Base-by-base conservation (phyloP, 2,888 invertebrate genomes). In the Dolomedes plantarius region DNA sequence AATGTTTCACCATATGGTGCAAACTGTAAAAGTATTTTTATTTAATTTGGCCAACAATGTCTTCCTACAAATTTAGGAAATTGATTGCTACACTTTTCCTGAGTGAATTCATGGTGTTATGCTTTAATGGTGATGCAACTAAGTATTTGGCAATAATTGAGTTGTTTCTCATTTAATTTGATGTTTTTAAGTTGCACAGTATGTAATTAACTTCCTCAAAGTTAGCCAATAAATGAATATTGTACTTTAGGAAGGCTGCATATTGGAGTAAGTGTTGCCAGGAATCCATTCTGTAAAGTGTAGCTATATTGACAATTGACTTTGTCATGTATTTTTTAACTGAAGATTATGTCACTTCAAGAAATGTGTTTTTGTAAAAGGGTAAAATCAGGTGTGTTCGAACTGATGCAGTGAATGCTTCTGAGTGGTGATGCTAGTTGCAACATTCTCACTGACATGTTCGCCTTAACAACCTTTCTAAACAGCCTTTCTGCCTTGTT, bases 11-110 rank as follows among this genome's bases (percentile, higher is more conserved):
- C 64, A 16, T 27, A 16, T 23, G 64, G 74, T 74, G 74, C 74
- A 74, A 39, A 64, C 64, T 62, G 23, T 62, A 74, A 72, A 50
- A 72, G 73, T 77, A 85, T 85, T 85, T 83, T 77, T 62, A 64
- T 64, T 85, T 72, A n/a, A 77, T 85, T 77, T 77, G 77, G 83
- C 83, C 83, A 85, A 78, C 39, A 32, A 77, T 56, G 83, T 85
- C 83, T 85, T 85, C 83, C 83, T 85, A 65, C 68, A 77, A 56
- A 77, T 77, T 41, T 77, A 67, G 68, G 77, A 67, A 56, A 72
- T 71, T 32, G 56, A 56, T 32, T 56, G 73, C 50, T 62, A 56
- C 56, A 56, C 56, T 56, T 56, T 23, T 56, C 1, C 23, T 11
- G 56, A 56, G 56, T 56, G 56, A 56, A 56, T 56, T 56, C 56